A percentile compares a stretch with the other conserved stretches of the same genome.
phyloP scores from a whole-genome alignment of 2,797 vertebrate genomes.

The Tokudaia tokunoshimensis region DNA sequence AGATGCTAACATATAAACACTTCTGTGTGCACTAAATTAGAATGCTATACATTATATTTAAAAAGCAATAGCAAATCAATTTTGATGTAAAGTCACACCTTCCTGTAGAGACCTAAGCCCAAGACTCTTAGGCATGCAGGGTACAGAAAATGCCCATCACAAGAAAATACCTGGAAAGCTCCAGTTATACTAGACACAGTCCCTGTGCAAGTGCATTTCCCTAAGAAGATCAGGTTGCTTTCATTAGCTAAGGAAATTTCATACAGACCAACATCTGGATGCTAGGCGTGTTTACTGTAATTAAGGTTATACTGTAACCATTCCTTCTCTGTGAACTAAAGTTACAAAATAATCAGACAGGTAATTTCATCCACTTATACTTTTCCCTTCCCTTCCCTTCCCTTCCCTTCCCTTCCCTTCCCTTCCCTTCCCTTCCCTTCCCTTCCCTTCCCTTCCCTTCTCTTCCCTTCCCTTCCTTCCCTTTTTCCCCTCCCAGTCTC shows the following conservation, averaged over 20 bases:
- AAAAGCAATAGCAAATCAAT: not conserved
- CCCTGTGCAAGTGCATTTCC: not conserved
- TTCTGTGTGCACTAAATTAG: not conserved
- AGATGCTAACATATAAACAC: not conserved
- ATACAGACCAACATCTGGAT: not conserved
- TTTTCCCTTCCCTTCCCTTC: not conserved
- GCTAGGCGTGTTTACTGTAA: not conserved
- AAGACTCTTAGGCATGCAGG: accelerated
- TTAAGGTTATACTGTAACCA: not conserved
- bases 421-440: not conserved
- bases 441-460: too few relatives aligned
- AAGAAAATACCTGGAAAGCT: not conserved
- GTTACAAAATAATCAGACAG: not conserved
- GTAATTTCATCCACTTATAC: not conserved
- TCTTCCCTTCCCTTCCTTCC: too few relatives aligned
- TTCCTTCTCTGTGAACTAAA: too few relatives aligned
- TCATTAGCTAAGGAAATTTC: not conserved
- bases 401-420: not conserved
- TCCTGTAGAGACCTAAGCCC: not conserved
- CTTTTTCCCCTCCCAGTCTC: not conserved
- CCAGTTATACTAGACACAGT: not conserved
- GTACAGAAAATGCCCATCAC: not conserved
- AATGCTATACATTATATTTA: not conserved
- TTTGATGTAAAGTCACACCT: not conserved
- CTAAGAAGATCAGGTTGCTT: not conserved